Evolutionary conservation across 2,888 invertebrate species (phyloP).

Genomic region (Macaria notata): DNA sequence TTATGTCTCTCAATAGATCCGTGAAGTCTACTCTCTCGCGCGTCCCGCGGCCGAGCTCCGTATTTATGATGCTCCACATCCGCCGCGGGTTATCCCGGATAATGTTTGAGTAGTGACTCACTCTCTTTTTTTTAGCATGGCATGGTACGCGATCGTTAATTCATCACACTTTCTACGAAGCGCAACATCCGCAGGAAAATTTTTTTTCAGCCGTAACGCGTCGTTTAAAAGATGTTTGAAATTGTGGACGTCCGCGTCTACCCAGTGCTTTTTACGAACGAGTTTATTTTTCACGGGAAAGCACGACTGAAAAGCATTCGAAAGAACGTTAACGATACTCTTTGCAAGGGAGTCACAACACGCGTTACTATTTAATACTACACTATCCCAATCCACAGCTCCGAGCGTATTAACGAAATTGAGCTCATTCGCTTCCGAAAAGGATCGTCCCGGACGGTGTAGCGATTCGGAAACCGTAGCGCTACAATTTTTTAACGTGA

Average conservation of each 20-base stretch:
- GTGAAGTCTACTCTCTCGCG: conserved; percentile 8
- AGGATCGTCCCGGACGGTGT: not conserved
- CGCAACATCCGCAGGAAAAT: no score
- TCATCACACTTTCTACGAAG: not conserved
- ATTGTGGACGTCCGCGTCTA: no score
- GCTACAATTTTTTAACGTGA: not conserved
- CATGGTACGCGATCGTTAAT: not conserved
- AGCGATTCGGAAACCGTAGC: not conserved
- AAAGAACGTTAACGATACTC: not conserved
- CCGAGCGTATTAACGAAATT: not conserved
- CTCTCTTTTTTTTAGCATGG: conserved; percentile 9
- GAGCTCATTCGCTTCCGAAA: not conserved
- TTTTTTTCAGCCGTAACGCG: not conserved
- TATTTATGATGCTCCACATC: conserved; percentile 14
- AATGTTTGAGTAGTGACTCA: not conserved
- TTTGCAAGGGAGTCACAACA: not conserved
- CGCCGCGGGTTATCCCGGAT: conserved; percentile 5
- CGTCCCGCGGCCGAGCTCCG: conserved; percentile 5
- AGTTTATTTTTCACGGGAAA: not conserved
- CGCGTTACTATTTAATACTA: not conserved
- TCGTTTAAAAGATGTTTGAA: not conserved
- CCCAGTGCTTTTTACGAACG: not conserved
- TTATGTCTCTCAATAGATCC: not conserved
- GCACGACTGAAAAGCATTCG: not conserved
- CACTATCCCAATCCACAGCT: not conserved